phyloP scores from a whole-genome alignment of 2,888 invertebrate species.

The Macrosiphum euphorbiae region DNA sequence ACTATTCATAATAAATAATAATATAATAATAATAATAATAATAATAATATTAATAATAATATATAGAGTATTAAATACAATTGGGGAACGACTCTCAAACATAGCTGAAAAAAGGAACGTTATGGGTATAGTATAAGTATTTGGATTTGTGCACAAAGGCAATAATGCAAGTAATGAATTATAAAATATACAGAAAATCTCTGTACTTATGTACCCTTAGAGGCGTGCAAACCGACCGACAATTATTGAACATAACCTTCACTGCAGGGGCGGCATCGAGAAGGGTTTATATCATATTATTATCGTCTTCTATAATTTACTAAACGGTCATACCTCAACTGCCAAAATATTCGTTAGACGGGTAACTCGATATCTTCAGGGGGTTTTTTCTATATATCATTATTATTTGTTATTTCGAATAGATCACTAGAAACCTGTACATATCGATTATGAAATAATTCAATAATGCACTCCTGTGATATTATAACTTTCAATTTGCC shows the following conservation, averaged over 20 bases:
- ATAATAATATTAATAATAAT: neutral
- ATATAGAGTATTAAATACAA: neutral
- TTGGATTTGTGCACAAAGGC: neutral
- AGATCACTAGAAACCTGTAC: neutral
- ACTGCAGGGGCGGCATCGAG: neutral
- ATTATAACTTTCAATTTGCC: slow-evolving; percentile 15
- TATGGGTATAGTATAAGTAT: neutral
- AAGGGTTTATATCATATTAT: neutral
- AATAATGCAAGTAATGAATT: neutral
- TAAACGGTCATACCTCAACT: neutral
- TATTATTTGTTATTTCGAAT: neutral
- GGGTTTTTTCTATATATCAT: neutral
- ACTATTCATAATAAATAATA: neutral
- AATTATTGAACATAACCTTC: neutral
- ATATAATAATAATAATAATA: neutral
- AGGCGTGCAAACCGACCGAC: neutral
- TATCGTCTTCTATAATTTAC: slow-evolving; percentile 1
- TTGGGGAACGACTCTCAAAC: neutral
- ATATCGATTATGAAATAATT: neutral
- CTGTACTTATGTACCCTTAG: neutral
- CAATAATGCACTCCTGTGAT: neutral
- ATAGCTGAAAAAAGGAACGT: neutral
- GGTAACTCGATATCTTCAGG: slow-evolving; percentile 12
- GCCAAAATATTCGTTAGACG: too few relatives aligned
- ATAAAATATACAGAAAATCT: neutral